Conservation (phyloP, 2,797 vertebrate genomes). For the Sphaeramia orbicularis region DNA sequence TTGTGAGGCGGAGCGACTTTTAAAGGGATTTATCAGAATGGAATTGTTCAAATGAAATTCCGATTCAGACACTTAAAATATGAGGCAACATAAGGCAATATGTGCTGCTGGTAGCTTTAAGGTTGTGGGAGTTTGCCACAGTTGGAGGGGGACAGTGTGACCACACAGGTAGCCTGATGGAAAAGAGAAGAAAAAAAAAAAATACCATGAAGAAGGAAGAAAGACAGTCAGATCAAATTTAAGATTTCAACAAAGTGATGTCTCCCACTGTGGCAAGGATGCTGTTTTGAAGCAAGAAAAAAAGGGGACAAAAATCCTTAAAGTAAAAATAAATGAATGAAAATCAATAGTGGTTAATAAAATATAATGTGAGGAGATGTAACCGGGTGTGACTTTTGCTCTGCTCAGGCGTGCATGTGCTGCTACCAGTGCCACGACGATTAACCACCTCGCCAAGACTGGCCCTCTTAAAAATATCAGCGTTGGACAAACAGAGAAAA, state of each 20-base stretch:
- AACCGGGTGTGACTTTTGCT: slow-evolving; percentile 95
- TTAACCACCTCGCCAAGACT: slow-evolving; percentile 90
- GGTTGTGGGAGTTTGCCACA: slow-evolving; percentile 57
- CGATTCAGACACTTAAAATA: slow-evolving; percentile 96
- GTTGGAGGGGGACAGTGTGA: slow-evolving; percentile 47
- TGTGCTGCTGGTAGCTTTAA: slow-evolving; percentile 75
- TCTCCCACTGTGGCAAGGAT: slow-evolving; percentile 88
- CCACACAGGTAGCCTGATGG: slow-evolving; percentile 60
- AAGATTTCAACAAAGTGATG: slow-evolving; percentile 89
- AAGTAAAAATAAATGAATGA: slow-evolving; percentile 86
- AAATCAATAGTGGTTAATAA: slow-evolving; percentile 99
- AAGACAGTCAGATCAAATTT: slow-evolving; percentile 80
- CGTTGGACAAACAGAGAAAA: slow-evolving; percentile 70
- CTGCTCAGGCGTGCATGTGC: slow-evolving; percentile 91
- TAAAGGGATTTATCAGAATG: slow-evolving; percentile 98
- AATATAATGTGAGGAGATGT: slow-evolving; percentile 98
- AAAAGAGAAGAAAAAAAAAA: slow-evolving; percentile 48
- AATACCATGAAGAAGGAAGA: slow-evolving; percentile 16
- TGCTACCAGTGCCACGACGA: slow-evolving; percentile 91
- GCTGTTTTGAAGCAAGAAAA: slow-evolving; percentile 86
- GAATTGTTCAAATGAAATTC: slow-evolving; percentile 98
- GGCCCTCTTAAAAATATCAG: slow-evolving; percentile 86
- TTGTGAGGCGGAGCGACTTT: slow-evolving; percentile 92
- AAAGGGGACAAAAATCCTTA: slow-evolving; percentile 69
- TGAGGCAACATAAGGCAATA: slow-evolving; percentile 91